phyloP scores from a whole-genome alignment of 2,797 vertebrate species.

The Sebastiscus albofasciatus region DNA sequence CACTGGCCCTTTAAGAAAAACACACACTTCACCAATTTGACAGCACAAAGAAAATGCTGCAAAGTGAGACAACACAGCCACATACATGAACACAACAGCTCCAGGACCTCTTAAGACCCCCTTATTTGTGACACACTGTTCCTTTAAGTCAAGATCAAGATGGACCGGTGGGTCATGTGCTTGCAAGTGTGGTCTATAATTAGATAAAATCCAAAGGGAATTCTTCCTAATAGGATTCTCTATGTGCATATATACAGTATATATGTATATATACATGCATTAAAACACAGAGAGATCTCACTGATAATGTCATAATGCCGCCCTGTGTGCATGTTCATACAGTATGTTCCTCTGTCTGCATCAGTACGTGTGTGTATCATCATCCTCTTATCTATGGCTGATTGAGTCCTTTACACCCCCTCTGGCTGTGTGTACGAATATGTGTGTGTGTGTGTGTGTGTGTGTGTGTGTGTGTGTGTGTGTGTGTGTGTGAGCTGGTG shows the following conservation, averaged over 20 bases:
- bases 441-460: constrained; percentile 35
- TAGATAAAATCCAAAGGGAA: constrained; percentile 14
- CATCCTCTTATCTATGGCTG: constrained; percentile 58
- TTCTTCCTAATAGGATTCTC: constrained; percentile 14
- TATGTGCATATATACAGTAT: neutral
- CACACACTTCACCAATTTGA: too few species aligned
- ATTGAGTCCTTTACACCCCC: constrained; percentile 34
- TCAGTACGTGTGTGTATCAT: constrained; percentile 45
- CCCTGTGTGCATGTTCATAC: constrained; percentile 35
- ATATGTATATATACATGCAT: neutral
- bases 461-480: constrained; percentile 35
- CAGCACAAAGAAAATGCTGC: too few species aligned
- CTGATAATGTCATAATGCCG: constrained; percentile 32
- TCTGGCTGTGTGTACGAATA: constrained; percentile 10
- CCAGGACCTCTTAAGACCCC: too few species aligned
- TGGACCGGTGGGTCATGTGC: constrained; percentile 31
- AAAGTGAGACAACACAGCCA: too few species aligned
- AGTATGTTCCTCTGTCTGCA: constrained; percentile 34
- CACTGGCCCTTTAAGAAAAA: too few species aligned
- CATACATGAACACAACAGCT: too few species aligned
- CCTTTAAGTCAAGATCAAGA: neutral
- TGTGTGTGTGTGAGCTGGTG: constrained; percentile 48
- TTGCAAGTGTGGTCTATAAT: constrained; percentile 12
- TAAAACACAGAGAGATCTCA: neutral
- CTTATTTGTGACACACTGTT: too few species aligned